Evolutionary conservation across 2,797 vertebrate genomes (phyloP), one percentile per base, ranked within the genome.

Genomic region (Pterois miles): DNA sequence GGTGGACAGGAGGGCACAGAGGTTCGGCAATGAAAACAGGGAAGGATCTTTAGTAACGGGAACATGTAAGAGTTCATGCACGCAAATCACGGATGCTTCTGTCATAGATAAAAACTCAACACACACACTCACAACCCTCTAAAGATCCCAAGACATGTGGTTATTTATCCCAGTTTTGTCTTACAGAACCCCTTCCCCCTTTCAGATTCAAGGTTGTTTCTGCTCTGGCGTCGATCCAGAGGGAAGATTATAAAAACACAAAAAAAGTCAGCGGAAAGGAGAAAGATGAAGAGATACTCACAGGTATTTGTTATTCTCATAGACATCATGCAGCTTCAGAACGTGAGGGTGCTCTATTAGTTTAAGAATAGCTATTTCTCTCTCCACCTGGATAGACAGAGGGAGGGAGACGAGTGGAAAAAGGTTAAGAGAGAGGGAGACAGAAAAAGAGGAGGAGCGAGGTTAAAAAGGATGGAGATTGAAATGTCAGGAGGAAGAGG

Each of bases 251-350:
- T 9, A 20, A 29, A 56, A 31, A 58, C n/a, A n/a, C n/a, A 58
- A 52, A 64, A 73, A 57, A 58, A 40, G 62, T 65, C 40, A 38
- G 76, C 31, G 9, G 67, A 65, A 34, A 76, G 58, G 40, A 71
- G 63, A 23, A 52, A 71, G 85, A 85, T 43, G 1, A 77, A 74
- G 76, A 87, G 75, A 84, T 93, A 97, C 97, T 96, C 95, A 98
- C 97, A 98, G 96, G 94, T 98, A 97, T 96, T 98, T 98, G 96
- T 98, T 98, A 95, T 98, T 98, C 93, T 98, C 97, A 85, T 98
- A 98, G 92, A 98, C 97, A 38, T 98, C 97, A 59, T 98, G 95
- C 83, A 98, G 96, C 93, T 98, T 98, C 91, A 98, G 96, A 87
- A 98, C 97, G 8, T 98, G 97, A 8, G 97, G 97, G 76, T 98